Evolutionary conservation across 2,797 vertebrate species (phyloP), one percentile per base, ranked within the genome.

Genomic region (Chaunax sp.): DNA sequence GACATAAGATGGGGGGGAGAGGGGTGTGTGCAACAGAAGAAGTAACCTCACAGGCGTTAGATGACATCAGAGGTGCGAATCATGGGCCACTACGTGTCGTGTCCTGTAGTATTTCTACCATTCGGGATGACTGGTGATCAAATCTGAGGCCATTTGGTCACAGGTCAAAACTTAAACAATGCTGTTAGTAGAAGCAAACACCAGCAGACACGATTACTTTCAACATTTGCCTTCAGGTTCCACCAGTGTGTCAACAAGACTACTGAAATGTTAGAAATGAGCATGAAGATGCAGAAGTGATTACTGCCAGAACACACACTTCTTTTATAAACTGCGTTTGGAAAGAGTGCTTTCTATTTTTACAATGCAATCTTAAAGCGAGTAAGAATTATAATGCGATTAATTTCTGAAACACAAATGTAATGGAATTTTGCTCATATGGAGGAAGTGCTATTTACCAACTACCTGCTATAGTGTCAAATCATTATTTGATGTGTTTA

Each of bases 241-340:
- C 23, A 67, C 40, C 2, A 2, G 30, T 35, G 9, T 23, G 2
- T 49, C 38, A 9, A 25, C 57, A 13, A 33, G 45, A 30, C 25
- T 18, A 18, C 35, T 19, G 35, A 22, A 30, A 35, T 26, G 19
- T 40, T 40, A 30, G 33, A 19, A 13, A 18, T n/a, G 19, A n/a
- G 6, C 38, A 22, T 4, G 7, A 7, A 13, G 40, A 25, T 14
- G 23, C 47, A 22, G 7, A 55, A 25, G 11, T 11, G 3, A 44
- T 41, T 22, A 75, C 77, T 81, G 82, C 83, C 78, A 73, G 22
- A 62, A 52, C 64, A 64, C 20, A 15, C 45, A 65, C 6, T 55
- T 49, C 5, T 61, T 55, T 65, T 64, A 20, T 38, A 41, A 51
- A 64, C 44, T 16, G 35, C n/a, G n/a, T 76, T 47, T 65, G 15